Evolutionary conservation across 2,797 vertebrate species (phyloP).

Genomic region (Falco cherrug): DNA sequence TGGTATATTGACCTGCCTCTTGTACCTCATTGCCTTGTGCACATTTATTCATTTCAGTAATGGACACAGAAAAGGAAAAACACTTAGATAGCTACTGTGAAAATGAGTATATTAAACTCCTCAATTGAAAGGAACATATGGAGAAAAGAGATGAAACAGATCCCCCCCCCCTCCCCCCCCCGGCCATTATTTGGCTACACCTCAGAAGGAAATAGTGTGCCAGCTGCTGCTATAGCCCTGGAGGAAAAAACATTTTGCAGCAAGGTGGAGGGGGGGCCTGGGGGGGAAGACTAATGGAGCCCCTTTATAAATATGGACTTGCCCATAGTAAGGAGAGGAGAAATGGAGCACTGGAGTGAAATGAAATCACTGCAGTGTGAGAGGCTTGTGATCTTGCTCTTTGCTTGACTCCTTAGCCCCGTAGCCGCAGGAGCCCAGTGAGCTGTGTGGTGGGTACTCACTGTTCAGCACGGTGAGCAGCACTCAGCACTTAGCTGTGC

Average conservation of each 20-base stretch:
- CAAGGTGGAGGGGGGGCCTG: background rate
- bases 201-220: conserved; percentile 50
- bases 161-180: conserved; percentile 22
- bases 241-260: conserved; percentile 27
- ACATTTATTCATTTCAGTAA: conserved; percentile 40
- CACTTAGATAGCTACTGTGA: conserved; percentile 40
- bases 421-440: rapidly evolving
- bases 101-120: conserved; percentile 37
- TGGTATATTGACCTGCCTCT: background rate
- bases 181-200: conserved; percentile 52
- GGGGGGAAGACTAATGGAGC: background rate
- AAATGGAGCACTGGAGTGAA: background rate
- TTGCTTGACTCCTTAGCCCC: background rate
- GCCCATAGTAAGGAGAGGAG: background rate
- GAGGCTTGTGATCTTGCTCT: background rate
- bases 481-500: background rate
- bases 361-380: background rate
- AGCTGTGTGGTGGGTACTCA: background rate
- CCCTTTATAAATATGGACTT: conserved; percentile 23
- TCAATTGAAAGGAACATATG: conserved; percentile 47
- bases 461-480: background rate
- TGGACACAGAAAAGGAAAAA: background rate
- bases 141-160: conserved; percentile 54
- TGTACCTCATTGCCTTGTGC: background rate
- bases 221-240: conserved; percentile 49